Evolutionary conservation across 2,888 invertebrate genomes (phyloP).

Genomic region (Hesperia comma): DNA sequence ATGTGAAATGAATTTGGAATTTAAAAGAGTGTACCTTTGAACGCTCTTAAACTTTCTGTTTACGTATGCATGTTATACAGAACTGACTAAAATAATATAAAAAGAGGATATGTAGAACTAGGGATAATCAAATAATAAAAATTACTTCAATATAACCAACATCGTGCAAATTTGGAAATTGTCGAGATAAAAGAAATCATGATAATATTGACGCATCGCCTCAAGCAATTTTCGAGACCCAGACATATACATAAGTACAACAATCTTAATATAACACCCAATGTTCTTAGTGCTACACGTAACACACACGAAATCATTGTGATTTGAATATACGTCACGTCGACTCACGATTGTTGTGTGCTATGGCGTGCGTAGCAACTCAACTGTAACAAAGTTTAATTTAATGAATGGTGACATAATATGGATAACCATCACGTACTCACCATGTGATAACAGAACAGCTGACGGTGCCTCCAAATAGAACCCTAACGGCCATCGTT

Average conservation of each 20-base stretch:
- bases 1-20: no score
- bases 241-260: background rate
- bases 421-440: conserved; percentile 39
- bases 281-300: background rate
- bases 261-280: background rate
- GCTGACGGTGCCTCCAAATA: conserved; percentile 43
- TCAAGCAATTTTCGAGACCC: background rate
- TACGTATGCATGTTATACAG: no score
- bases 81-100: no score
- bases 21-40: background rate
- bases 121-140: no score
- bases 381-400: conserved; percentile 28
- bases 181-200: background rate
- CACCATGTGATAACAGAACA: conserved; percentile 39
- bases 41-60: background rate
- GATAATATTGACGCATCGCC: background rate
- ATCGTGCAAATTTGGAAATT: no score
- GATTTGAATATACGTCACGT: conserved; percentile 21
- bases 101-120: no score
- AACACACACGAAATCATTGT: background rate
- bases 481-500: conserved; percentile 41
- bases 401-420: conserved; percentile 30
- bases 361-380: conserved; percentile 22
- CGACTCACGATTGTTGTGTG: conserved; percentile 16
- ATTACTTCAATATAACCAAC: no score